Evolutionary conservation across 2,797 vertebrate genomes (phyloP).

Genomic region (Cryptoprocta ferox): DNA sequence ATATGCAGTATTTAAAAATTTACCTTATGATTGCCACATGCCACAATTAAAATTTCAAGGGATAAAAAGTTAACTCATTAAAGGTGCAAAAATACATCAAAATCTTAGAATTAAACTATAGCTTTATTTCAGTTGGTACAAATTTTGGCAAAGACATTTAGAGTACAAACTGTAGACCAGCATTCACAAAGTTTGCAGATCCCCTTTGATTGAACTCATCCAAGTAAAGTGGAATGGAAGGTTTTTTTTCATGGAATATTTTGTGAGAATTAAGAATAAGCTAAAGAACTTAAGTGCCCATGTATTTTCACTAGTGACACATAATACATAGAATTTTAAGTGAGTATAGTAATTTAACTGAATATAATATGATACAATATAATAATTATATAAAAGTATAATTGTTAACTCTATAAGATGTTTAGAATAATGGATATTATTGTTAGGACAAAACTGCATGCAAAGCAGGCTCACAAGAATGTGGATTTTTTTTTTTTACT

Average conservation of each 20-base stretch:
- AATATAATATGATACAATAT: background rate
- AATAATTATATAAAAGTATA: background rate
- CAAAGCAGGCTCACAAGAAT: background rate
- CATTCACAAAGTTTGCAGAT: background rate
- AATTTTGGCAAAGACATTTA: background rate
- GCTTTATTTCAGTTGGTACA: background rate
- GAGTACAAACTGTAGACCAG: background rate
- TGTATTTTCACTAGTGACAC: background rate
- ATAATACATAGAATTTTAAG: background rate
- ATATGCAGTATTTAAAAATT: background rate
- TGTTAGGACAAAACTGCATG: background rate
- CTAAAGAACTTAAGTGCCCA: background rate
- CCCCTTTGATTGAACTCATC: background rate
- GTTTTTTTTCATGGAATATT: background rate
- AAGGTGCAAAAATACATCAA: background rate
- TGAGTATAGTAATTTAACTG: background rate
- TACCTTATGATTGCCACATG: background rate
- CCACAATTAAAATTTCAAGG: background rate
- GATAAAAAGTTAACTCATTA: background rate
- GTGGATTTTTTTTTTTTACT: background rate
- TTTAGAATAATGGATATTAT: background rate
- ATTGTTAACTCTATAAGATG: background rate
- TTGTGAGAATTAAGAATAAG: conserved; percentile 21
- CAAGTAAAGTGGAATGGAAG: background rate
- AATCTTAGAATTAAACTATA: background rate